Base-by-base conservation (phyloP, 2,113 vertebrate species). In the Budorcas taxicolor region DNA sequence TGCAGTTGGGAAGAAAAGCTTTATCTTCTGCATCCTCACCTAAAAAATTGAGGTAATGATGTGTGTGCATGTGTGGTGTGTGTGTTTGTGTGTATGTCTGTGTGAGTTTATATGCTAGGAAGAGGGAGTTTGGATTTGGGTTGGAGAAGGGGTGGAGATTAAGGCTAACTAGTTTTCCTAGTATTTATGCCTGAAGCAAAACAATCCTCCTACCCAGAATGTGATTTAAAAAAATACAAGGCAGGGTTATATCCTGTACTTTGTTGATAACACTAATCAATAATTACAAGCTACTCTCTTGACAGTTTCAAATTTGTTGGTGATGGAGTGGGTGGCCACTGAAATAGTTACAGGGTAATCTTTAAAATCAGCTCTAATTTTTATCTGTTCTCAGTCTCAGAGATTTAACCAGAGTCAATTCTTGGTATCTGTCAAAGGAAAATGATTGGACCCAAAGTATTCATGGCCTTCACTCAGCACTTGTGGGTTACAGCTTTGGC, bases 281-380 rank as follows among this genome's bases (percentile, higher is more conserved):
- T 90, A 90, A 71, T 40, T 84, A 89, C 14, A 83, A 96, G n/a
- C 36, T 94, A 53, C 50, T 86, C 45, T 87, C 43, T 81, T 31
- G 83, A 62, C 3, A 80, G 40, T 82, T 94, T 43, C 92, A 97
- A 83, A 43, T 93, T 67, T 86, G n/a, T 86, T 91, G 52, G 17
- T 78, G 50, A 43, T 93, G 31, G 71, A 53, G 33, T 17, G 14
- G 10, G 27, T 87, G 31, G 53, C 15, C 60, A 53, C 55, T 93
- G 67, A 92, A 96, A 71, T 2, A 1, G 29, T 60, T 23, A 17
- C 5, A 82, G 27, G 21, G 43, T 60, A 60, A 78, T 71, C 91
- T 40, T 89, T 57, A 89, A 96, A 71, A 31, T 23, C 45, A 89
- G 23, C 31, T 92, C 95, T 95, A 92, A 40, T 95, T 96, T 81